Conservation (phyloP, 2,888 invertebrate genomes). For the Catocala nupta region DNA sequence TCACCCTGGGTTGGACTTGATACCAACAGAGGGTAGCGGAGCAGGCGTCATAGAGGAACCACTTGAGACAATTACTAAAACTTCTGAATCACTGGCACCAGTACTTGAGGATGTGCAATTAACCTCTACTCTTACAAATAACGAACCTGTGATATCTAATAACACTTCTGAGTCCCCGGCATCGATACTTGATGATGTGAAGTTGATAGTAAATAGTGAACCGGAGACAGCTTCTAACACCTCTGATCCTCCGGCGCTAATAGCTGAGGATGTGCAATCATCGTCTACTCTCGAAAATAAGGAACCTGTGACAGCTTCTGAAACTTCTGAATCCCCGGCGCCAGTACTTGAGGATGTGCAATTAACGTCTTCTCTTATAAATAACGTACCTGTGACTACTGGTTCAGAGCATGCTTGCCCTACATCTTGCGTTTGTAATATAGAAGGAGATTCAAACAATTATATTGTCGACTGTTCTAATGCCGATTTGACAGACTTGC, state of each 20-base stretch:
- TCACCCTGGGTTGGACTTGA: slow-evolving; percentile 61
- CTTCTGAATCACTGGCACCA: slow-evolving; percentile 45
- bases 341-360: slow-evolving; percentile 68
- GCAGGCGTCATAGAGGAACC: slow-evolving; percentile 64
- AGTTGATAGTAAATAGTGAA: slow-evolving; percentile 52
- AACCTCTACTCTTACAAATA: slow-evolving; percentile 46
- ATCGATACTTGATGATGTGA: slow-evolving; percentile 66
- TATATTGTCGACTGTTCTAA: slow-evolving; percentile 83
- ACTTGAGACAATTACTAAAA: slow-evolving; percentile 53
- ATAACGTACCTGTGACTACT: slow-evolving; percentile 43
- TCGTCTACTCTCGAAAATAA: slow-evolving; percentile 46
- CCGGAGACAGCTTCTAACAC: slow-evolving; percentile 53
- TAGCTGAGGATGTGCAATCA: slow-evolving; percentile 66
- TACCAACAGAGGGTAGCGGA: slow-evolving; percentile 66
- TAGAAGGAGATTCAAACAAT: slow-evolving; percentile 67
- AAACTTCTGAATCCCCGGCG: slow-evolving; percentile 38
- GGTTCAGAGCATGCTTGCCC: slow-evolving; percentile 65
- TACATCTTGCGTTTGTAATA: slow-evolving; percentile 71
- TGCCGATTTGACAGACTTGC: slow-evolving; percentile 81
- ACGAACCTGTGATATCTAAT: slow-evolving; percentile 36
- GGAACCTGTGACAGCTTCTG: slow-evolving; percentile 59
- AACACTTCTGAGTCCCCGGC: slow-evolving; percentile 41
- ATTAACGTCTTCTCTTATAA: slow-evolving; percentile 43
- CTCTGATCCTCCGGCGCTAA: slow-evolving; percentile 44
- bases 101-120: slow-evolving; percentile 66